These are phyloP conservation scores for Panthera leo DNA, from an alignment of 2,113 vertebrate species.

Conservation along the genomic window DNA sequence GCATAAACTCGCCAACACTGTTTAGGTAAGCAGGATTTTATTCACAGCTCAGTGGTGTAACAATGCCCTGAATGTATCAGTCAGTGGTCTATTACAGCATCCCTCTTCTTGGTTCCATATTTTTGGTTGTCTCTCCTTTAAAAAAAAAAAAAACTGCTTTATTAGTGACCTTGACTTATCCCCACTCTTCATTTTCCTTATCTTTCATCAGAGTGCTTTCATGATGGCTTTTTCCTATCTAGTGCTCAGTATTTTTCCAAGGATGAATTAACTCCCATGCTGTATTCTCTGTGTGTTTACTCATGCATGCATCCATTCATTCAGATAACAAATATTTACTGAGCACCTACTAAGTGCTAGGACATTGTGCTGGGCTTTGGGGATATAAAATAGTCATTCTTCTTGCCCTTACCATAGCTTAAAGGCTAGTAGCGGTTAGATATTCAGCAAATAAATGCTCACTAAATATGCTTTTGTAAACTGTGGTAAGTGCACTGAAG, in stretches of 20 bases:
- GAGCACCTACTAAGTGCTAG: not conserved
- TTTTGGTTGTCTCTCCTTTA: not conserved
- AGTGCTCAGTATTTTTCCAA: not conserved
- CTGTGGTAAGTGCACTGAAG: not conserved
- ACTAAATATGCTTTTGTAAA: not conserved
- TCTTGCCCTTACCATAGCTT: not conserved
- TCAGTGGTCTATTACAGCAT: not conserved
- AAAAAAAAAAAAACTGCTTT: not conserved
- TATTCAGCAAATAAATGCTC: not conserved
- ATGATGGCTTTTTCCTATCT: not conserved
- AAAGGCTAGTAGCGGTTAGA: not conserved
- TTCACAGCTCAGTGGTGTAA: slow-evolving; percentile 24
- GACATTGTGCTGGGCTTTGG: not conserved
- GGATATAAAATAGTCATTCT: not conserved
- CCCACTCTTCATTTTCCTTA: not conserved
- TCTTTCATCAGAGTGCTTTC: slow-evolving; percentile 2
- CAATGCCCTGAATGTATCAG: slow-evolving; percentile 1
- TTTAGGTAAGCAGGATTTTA: slow-evolving; percentile 55
- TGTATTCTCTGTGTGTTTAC: not conserved
- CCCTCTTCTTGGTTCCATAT: not conserved
- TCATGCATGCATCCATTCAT: not conserved
- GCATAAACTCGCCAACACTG: not conserved
- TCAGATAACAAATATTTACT: slow-evolving; percentile 4
- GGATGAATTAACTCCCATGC: not conserved
- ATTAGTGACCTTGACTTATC: slow-evolving; percentile 26